Percentiles rank a stretch among this genome's conserved stretches.
Conservation (phyloP, 2,888 invertebrate species). For the Macrophya alboannulata region DNA sequence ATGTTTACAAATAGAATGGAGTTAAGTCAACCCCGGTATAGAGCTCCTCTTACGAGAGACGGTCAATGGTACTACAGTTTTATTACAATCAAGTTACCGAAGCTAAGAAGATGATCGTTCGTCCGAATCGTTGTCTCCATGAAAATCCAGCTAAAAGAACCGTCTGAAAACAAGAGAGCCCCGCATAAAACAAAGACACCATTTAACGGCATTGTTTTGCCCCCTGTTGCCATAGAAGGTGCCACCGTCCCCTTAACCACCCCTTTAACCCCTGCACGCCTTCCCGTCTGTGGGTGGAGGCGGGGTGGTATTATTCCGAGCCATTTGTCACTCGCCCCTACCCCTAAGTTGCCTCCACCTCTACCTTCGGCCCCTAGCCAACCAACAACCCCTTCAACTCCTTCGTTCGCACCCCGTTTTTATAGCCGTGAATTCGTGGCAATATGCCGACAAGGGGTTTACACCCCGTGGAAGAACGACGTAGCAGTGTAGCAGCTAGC, state of each 20-base stretch:
- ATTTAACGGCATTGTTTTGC: constrained; percentile 72
- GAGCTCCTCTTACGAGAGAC: not conserved
- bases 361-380: constrained; percentile 63
- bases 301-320: constrained; percentile 79
- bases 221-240: constrained; percentile 57
- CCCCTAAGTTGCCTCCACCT: constrained; percentile 67
- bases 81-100: constrained; percentile 16
- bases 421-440: constrained; percentile 79
- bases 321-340: constrained; percentile 78
- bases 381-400: constrained; percentile 59
- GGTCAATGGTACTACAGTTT: constrained; percentile 33
- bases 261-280: constrained; percentile 59
- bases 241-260: constrained; percentile 63
- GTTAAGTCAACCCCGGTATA: not conserved
- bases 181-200: constrained; percentile 71
- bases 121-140: constrained; percentile 16
- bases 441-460: constrained; percentile 79
- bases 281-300: constrained; percentile 64
- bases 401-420: constrained; percentile 69
- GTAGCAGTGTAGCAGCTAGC: not conserved
- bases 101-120: constrained; percentile 34
- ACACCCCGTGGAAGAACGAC: constrained; percentile 63
- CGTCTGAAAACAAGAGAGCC: constrained; percentile 43
- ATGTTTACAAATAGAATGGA: constrained; percentile 15
- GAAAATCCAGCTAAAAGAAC: constrained; percentile 28